These are phyloP conservation scores for Porites rus DNA, from an alignment of 92 coral and sea anemone species.

Conservation along the genomic window DNA sequence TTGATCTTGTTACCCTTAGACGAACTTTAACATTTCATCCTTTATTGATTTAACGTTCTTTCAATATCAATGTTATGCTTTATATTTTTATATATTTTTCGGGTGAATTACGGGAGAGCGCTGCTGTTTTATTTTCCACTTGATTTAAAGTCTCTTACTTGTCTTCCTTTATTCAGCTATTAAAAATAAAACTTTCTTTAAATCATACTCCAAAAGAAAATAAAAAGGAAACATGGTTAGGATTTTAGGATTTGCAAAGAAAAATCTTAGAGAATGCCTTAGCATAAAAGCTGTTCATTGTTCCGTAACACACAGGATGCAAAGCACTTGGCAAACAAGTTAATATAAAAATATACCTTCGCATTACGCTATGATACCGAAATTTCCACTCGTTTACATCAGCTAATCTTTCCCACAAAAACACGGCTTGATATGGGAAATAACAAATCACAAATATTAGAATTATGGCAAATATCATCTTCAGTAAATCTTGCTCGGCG, in stretches of 20 bases:
- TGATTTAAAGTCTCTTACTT: no score
- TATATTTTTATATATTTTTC: no score
- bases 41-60: no score
- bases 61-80: no score
- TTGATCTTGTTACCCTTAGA: no score
- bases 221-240: no score
- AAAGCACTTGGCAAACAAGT: slow-evolving; percentile 67
- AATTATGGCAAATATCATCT: slow-evolving; percentile 62
- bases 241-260: slow-evolving; percentile 24
- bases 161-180: no score
- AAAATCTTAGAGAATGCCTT: slow-evolving; percentile 60
- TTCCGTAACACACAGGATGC: slow-evolving; percentile 74
- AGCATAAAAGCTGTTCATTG: slow-evolving; percentile 72
- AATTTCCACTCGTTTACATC: slow-evolving; percentile 18
- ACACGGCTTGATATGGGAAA: slow-evolving; percentile 63
- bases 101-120: no score
- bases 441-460: slow-evolving; percentile 51
- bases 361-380: slow-evolving; percentile 26
- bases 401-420: slow-evolving; percentile 44
- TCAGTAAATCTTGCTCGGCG: slow-evolving; percentile 59
- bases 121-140: no score
- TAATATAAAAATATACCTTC: slow-evolving; percentile 47
- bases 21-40: no score
- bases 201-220: no score
- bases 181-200: no score